Evolutionary conservation across 1,140 invertebrate genomes (phyloP), one percentile per base, ranked within the genome.

Genomic region (Drosophila willistoni): DNA sequence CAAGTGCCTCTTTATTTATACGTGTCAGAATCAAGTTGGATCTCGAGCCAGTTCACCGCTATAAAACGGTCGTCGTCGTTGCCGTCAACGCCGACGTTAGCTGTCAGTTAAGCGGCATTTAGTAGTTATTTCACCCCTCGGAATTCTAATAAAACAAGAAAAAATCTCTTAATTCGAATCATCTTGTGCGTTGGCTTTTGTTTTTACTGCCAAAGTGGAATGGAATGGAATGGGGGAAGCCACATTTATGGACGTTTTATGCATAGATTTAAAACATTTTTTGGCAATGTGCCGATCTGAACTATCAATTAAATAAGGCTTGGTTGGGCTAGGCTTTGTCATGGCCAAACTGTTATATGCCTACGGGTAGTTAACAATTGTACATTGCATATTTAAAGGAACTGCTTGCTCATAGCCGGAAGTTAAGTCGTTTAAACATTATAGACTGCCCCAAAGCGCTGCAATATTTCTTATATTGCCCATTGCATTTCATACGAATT

Each of bases 1-100:
- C 67, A 77, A 81, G 72, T 84, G 81, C 81, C 82, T 90, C 84
- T 81, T 85, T 90, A 90, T 90, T 90, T 90, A 90, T 90, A 90
- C 84, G 73, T 51, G 19, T 17, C 44, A 76, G 73, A 82, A 71
- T 41, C 44, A 64, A 68, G 67, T 55, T 72, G 73, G 78, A 82
- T 70, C 63, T 70, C 63, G 67, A 44, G 60, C 65, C 36, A 56
- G 56, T 42, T 76, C 64, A 67, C 55, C 56, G 59, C 68, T 55
- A 63, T 72, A 67, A 65, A 68, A 64, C 67, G 51, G 55, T 71
- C 64, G 44, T 64, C 39, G 57, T 63, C 69, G 51, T 72, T 62
- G 62, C 59, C 77, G 57, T 51, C 19, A 77, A 64, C 72, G 59
- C 55, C 36, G 60, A 63, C 64, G 57, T 54, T 29, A 57, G 60